Percentiles rank a stretch among this genome's conserved stretches.
Evolutionary conservation across 2,797 vertebrate species (phyloP).

Genomic region (Myiotriccus ornatus): DNA sequence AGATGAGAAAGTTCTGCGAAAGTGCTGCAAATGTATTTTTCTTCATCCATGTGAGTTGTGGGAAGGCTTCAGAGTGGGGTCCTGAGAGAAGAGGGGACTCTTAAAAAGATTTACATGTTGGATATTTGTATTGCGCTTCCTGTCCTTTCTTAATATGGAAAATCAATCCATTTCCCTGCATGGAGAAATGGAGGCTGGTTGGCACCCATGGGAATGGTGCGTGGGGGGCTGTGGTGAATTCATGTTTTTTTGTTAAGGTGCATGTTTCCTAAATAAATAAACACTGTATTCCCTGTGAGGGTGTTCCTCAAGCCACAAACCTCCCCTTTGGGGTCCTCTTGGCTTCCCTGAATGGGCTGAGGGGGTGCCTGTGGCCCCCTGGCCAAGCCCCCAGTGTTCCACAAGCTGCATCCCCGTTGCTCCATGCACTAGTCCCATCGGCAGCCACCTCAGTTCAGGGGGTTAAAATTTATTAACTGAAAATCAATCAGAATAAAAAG

Average conservation of each 20-base stretch:
- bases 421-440: accelerated
- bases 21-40: background rate
- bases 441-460: background rate
- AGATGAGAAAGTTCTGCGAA: background rate
- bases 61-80: background rate
- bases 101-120: accelerated
- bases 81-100: background rate
- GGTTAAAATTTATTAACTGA: constrained; percentile 54
- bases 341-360: accelerated
- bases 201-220: background rate
- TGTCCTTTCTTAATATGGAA: background rate
- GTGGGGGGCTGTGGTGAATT: background rate
- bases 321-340: background rate
- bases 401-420: background rate
- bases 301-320: background rate
- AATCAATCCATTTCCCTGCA: background rate
- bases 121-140: background rate
- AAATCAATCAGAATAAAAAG: constrained; percentile 36
- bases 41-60: background rate
- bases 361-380: accelerated
- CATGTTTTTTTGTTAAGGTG: background rate
- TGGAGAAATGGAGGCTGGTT: background rate
- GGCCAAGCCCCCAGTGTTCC: accelerated
- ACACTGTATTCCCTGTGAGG: accelerated
- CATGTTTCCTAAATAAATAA: background rate